Percentiles rank a stretch among this genome's conserved stretches.
phyloP scores from a whole-genome alignment of 2,888 invertebrate species.

The Drosophila anomalipes region DNA sequence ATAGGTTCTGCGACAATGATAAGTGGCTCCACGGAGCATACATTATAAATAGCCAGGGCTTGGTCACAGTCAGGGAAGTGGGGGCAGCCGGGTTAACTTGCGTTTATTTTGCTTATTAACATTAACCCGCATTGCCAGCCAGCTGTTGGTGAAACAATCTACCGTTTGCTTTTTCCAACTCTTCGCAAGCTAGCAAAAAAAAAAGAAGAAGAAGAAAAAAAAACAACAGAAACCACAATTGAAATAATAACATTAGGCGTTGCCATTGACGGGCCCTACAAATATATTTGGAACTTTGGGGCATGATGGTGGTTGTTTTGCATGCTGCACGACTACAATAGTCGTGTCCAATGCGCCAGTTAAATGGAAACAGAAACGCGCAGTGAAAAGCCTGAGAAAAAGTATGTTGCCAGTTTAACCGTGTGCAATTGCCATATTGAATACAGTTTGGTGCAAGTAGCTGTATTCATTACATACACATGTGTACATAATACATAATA shows the following conservation, averaged over 20 bases:
- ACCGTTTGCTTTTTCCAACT: conserved; percentile 36
- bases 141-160: conserved; percentile 51
- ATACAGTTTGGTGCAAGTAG: conserved; percentile 10
- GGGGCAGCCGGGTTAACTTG: conserved; percentile 15
- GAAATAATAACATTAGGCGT: conserved; percentile 68
- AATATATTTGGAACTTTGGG: conserved; percentile 24
- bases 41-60: conserved; percentile 41
- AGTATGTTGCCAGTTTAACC: conserved; percentile 18
- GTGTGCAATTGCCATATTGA: conserved; percentile 32
- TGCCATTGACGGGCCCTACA: conserved; percentile 62
- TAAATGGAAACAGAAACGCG: conserved; percentile 17
- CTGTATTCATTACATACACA: conserved; percentile 15
- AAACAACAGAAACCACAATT: conserved; percentile 32
- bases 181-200: conserved; percentile 5
- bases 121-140: conserved; percentile 68
- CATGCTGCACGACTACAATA: conserved; percentile 32
- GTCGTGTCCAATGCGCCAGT: conserved; percentile 25
- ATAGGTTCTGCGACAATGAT: conserved; percentile 28
- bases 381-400: conserved; percentile 49
- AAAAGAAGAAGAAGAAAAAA: not conserved
- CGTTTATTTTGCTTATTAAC: conserved; percentile 63
- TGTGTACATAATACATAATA: not conserved
- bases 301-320: conserved; percentile 32
- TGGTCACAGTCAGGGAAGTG: not conserved
- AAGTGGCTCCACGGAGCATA: conserved; percentile 38